Conservation (phyloP, 2,113 vertebrate genomes). For the Cheirogaleus medius region DNA sequence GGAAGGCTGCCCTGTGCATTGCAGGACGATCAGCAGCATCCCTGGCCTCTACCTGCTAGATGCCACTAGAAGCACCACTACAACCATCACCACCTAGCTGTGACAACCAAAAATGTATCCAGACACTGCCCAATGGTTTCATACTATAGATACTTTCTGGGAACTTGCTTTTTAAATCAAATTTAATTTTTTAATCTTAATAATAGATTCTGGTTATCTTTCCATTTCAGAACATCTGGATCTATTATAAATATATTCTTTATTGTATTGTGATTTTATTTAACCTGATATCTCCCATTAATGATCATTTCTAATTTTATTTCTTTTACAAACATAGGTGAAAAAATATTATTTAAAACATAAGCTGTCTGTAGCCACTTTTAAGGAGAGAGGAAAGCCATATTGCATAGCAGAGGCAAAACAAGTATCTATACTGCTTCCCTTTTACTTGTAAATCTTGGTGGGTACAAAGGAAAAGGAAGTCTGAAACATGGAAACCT, state of each 20-base stretch:
- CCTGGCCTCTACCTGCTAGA: not conserved
- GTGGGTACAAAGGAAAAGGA: not conserved
- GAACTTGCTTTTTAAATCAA: not conserved
- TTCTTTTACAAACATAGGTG: not conserved
- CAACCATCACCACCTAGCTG: fast-evolving
- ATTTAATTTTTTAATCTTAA: not conserved
- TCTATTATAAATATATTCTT: not conserved
- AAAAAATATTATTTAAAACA: not conserved
- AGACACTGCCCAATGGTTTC: not conserved
- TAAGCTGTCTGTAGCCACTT: not conserved
- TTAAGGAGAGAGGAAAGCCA: not conserved
- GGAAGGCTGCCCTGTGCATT: not conserved
- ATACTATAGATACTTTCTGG: not conserved
- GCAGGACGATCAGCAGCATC: not conserved
- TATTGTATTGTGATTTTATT: not conserved
- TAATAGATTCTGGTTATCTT: not conserved
- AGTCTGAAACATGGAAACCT: not conserved
- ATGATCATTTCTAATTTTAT: not conserved
- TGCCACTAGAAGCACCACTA: not conserved
- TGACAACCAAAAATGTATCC: not conserved
- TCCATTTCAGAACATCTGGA: not conserved
- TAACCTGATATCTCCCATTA: not conserved
- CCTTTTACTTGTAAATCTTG: not conserved
- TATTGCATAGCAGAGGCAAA: not conserved
- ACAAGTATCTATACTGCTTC: not conserved